phyloP scores from a whole-genome alignment of 2,113 vertebrate species.

The Xyliphius kryptos region DNA sequence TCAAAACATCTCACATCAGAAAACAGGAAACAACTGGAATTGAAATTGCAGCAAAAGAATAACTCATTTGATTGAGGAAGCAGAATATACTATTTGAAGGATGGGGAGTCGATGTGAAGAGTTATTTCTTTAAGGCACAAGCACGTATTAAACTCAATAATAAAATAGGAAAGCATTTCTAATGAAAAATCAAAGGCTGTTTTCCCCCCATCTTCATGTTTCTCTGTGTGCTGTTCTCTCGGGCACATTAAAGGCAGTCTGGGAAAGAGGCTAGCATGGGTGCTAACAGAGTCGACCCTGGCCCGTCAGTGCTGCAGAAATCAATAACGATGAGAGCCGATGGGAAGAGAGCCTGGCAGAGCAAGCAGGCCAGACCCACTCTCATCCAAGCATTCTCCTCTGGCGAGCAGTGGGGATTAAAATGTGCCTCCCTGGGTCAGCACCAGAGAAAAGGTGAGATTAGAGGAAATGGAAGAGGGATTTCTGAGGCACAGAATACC shows the following conservation, averaged over 20 bases:
- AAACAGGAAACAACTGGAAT: too few relatives aligned
- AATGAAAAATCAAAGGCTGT: slow-evolving; percentile 72
- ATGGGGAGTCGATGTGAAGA: slow-evolving; percentile 55
- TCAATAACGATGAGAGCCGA: slow-evolving; percentile 71
- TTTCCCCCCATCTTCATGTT: slow-evolving; percentile 36
- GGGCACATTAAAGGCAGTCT: slow-evolving; percentile 38
- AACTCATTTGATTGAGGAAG: slow-evolving; percentile 64
- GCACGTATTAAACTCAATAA: slow-evolving; percentile 70
- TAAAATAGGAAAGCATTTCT: slow-evolving; percentile 68
- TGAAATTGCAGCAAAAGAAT: slow-evolving; percentile 63
- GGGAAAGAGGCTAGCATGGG: slow-evolving; percentile 50
- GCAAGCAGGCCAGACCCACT: slow-evolving; percentile 54
- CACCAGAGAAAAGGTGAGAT: slow-evolving; percentile 75
- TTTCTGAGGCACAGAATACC: slow-evolving; percentile 69
- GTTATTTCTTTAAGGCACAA: slow-evolving; percentile 69
- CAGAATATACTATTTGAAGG: slow-evolving; percentile 58
- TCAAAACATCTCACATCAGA: too few relatives aligned
- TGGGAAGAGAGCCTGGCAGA: slow-evolving; percentile 62
- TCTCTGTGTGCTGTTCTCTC: slow-evolving; percentile 38
- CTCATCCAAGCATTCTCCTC: slow-evolving; percentile 67
- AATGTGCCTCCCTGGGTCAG: slow-evolving; percentile 68
- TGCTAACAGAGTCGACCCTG: slow-evolving; percentile 58
- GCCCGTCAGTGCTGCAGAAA: slow-evolving; percentile 59
- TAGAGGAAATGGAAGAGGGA: slow-evolving; percentile 74
- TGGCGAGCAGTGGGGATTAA: slow-evolving; percentile 72